Evolutionary conservation across 1,140 invertebrate species (phyloP).

Genomic region (Drosophila biarmipes): DNA sequence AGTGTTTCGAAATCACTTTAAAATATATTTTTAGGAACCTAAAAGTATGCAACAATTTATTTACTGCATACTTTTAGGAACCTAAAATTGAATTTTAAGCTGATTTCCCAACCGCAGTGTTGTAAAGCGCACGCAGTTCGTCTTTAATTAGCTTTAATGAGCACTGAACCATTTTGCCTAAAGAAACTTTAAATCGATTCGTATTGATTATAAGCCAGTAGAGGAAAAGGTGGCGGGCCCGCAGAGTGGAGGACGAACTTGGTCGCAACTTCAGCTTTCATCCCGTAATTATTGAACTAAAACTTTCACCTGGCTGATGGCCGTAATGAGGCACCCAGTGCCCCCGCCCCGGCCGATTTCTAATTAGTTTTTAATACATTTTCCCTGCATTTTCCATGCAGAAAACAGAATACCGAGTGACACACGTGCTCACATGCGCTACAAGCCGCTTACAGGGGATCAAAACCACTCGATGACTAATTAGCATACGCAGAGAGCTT

Average conservation of each 20-base stretch:
- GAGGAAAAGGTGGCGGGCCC: background rate
- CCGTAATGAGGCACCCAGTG: slow-evolving; percentile 20
- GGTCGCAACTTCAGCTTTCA: background rate
- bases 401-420: background rate
- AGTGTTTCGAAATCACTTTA: too few relatives aligned
- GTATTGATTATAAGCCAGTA: slow-evolving; percentile 29
- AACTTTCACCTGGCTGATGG: slow-evolving; percentile 41
- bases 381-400: slow-evolving; percentile 26
- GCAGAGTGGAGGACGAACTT: slow-evolving; percentile 12
- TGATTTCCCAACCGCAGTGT: too few relatives aligned
- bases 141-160: slow-evolving; percentile 3
- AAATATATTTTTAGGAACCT: too few relatives aligned
- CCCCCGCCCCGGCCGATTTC: slow-evolving; percentile 22
- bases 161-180: background rate
- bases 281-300: slow-evolving; percentile 47
- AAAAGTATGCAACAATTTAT: too few relatives aligned
- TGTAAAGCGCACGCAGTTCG: background rate
- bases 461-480: slow-evolving; percentile 45
- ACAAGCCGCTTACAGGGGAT: slow-evolving; percentile 38
- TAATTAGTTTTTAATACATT: slow-evolving; percentile 59
- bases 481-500: slow-evolving; percentile 25
- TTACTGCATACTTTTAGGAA: too few relatives aligned
- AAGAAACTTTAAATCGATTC: background rate
- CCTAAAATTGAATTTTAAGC: too few relatives aligned
- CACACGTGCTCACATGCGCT: slow-evolving; percentile 18